Base-by-base conservation (phyloP, 2,888 invertebrate species). In the Drosophila quinaria region DNA sequence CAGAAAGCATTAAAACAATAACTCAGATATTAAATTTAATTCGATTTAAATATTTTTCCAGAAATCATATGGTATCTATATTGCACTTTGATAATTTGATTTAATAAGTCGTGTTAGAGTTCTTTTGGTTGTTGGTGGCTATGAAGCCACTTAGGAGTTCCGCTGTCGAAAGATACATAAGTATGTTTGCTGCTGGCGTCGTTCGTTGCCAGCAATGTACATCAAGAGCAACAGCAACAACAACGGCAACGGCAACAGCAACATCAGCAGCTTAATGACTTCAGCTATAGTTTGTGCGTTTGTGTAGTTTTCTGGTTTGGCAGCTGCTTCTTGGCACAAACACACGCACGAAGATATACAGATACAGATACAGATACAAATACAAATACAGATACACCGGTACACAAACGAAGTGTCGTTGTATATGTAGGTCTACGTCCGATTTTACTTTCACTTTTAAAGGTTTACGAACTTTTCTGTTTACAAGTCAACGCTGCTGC, bases 371-470 rank as follows among this genome's bases (percentile, higher is more conserved):
- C 41, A 52, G 39, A 44, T 39, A 50, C 51, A 64, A 33, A 42
- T 39, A 50, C 41, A 52, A 33, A 44, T 39, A 50, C 51, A 64
- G 42, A 33, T n/a, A n/a, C 56, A 56, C 10, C 29, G 42, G 42
- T 41, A 56, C 49, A 49, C 52, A 55, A 46, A 49, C 72, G 42
- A 58, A 31, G 47, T 59, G 64, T 49, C 62, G 70, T 52, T 90
- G 92, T 92, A 91, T 92, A 92, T 92, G 92, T 92, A 92, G 92
- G 92, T 92, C 92, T 92, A 91, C 91, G 92, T 91, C 92, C 92
- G 92, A 92, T 90, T 87, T 90, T 91, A 92, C 92, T 92, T 92
- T 92, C 92, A 92, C 92, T 92, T 92, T 92, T 92, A 90, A 92
- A 92, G 92, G 92, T 92, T 88, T 91, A 92, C 91, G 92, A 92